phyloP scores from a whole-genome alignment of 1,140 invertebrate genomes.

The Calycopis cecrops region DNA sequence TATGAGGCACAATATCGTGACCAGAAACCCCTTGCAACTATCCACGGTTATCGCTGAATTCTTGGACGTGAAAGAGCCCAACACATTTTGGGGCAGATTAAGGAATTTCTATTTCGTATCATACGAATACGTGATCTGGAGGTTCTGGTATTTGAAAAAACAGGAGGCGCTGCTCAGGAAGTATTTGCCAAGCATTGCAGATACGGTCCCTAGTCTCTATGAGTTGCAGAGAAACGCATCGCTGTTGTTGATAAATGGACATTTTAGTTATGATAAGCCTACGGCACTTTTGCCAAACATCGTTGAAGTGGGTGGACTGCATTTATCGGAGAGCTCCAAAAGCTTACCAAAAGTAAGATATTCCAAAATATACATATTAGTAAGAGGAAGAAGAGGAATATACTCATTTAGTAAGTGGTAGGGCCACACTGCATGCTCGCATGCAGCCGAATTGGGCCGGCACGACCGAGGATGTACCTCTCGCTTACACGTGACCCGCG shows the following conservation, averaged over 20 bases:
- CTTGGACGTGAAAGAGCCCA: conserved; percentile 43
- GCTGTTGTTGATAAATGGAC: conserved; percentile 64
- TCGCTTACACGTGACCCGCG: too few relatives aligned
- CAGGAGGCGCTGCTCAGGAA: conserved; percentile 49
- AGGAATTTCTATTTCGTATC: conserved; percentile 45
- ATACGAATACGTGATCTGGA: conserved; percentile 47
- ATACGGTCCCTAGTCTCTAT: conserved; percentile 60
- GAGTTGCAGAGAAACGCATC: conserved; percentile 69
- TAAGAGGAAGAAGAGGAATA: too few relatives aligned
- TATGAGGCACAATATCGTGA: conserved; percentile 71
- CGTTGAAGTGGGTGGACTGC: conserved; percentile 76
- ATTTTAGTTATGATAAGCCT: conserved; percentile 57
- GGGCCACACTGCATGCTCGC: too few relatives aligned
- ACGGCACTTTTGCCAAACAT: conserved; percentile 69
- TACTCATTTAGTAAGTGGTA: too few relatives aligned
- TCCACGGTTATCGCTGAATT: conserved; percentile 64
- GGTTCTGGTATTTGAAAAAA: conserved; percentile 40
- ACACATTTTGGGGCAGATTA: conserved; percentile 45
- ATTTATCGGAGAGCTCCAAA: conserved; percentile 54
- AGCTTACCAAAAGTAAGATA: conserved; percentile 43
- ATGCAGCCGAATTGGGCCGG: too few relatives aligned
- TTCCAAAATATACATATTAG: too few relatives aligned
- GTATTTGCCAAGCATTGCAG: conserved; percentile 40
- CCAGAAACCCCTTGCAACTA: conserved; percentile 69
- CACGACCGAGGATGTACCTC: too few relatives aligned